Percentiles rank a stretch among this genome's conserved stretches.
These are phyloP conservation scores for Nephrotoma appendiculata DNA, from an alignment of 2,888 invertebrate genomes.

Conservation along the genomic window DNA sequence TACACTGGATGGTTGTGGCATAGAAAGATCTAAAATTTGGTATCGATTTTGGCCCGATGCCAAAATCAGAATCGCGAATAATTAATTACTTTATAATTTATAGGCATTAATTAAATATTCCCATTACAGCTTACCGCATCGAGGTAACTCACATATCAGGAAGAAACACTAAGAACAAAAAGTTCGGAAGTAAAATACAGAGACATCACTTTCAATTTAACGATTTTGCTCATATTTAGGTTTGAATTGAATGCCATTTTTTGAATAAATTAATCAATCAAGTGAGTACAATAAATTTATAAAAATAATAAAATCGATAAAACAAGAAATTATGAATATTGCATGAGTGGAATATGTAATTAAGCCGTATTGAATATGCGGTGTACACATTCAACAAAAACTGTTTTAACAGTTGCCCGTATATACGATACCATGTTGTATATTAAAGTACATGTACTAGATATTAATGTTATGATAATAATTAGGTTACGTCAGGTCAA, in stretches of 20 bases:
- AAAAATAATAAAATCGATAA: neutral
- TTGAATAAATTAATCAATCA: neutral
- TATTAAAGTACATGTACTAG: neutral
- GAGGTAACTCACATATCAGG: neutral
- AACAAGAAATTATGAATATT: neutral
- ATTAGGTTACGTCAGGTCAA: neutral
- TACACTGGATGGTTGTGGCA: neutral
- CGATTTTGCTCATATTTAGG: neutral
- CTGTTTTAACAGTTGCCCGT: no score
- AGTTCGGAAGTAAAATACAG: neutral
- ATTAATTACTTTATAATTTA: neutral
- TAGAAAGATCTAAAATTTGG: neutral
- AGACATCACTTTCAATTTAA: neutral
- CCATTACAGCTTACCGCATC: neutral
- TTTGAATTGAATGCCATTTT: neutral
- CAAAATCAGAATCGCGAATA: neutral
- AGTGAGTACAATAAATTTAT: neutral
- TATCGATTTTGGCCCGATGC: neutral
- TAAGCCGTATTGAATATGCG: neutral
- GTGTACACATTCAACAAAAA: neutral
- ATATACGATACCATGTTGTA: no score
- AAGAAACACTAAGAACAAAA: neutral
- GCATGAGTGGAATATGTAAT: neutral
- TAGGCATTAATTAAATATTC: neutral
- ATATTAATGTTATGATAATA: neutral